Evolutionary conservation across 2,888 invertebrate genomes (phyloP).

Genomic region (Andrena bucephala): DNA sequence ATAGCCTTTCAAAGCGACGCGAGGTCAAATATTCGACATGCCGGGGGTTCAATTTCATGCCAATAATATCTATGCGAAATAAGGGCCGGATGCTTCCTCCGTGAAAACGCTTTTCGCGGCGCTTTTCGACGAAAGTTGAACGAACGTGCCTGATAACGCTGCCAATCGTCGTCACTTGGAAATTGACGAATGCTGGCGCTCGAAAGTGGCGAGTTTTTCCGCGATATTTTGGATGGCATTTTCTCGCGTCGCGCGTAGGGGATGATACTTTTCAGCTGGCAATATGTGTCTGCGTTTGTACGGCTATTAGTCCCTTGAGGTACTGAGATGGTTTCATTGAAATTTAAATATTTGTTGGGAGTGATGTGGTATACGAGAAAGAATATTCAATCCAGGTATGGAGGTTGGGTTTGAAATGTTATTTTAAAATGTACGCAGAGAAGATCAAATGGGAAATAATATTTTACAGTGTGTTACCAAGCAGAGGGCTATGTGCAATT

Average conservation of each 20-base stretch:
- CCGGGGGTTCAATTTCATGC: constrained; percentile 76
- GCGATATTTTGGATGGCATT: background rate
- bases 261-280: constrained; percentile 7
- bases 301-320: background rate
- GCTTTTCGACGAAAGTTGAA: constrained; percentile 30
- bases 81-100: constrained; percentile 37
- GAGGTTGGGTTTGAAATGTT: too few relatives aligned
- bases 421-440: too few relatives aligned
- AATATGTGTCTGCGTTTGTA: constrained; percentile 1
- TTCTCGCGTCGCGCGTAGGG: background rate
- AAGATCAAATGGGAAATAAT: too few relatives aligned
- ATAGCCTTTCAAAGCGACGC: constrained; percentile 75
- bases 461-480: too few relatives aligned
- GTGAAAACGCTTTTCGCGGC: constrained; percentile 27
- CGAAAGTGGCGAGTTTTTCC: too few relatives aligned
- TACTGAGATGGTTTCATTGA: background rate
- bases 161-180: background rate
- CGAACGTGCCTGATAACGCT: background rate
- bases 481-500: too few relatives aligned
- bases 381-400: too few relatives aligned
- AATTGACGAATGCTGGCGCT: background rate
- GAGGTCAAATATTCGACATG: constrained; percentile 77
- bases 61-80: constrained; percentile 74
- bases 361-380: background rate
- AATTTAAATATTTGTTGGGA: background rate